phyloP scores from a whole-genome alignment of 2,797 vertebrate species.

The Ciconia nigra region DNA sequence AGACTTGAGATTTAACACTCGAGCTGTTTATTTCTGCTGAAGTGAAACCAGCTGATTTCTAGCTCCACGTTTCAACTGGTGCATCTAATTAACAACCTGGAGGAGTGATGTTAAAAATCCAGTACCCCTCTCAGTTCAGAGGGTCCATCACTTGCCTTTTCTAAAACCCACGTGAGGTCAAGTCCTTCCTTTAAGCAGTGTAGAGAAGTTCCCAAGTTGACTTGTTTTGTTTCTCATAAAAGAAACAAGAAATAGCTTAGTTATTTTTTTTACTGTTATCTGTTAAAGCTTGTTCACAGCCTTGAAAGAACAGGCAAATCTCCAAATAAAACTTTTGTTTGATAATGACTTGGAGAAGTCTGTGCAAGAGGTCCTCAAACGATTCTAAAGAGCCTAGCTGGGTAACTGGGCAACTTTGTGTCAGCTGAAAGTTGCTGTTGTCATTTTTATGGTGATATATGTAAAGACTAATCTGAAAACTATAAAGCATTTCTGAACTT shows the following conservation, averaged over 20 bases:
- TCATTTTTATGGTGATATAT: neutral
- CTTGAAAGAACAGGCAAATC: neutral
- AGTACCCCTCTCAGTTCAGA: neutral
- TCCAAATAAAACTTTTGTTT: neutral
- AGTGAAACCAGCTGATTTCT: neutral
- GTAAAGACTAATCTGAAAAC: neutral
- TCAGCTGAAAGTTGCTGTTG: neutral
- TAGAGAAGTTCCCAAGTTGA: neutral
- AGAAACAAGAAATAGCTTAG: neutral
- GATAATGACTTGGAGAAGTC: neutral
- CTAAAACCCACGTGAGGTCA: neutral
- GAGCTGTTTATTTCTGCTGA: conserved; percentile 13
- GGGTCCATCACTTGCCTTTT: neutral
- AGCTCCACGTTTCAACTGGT: neutral
- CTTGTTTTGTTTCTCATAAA: neutral
- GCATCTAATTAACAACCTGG: neutral
- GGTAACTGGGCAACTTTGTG: neutral
- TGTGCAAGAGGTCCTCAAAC: neutral
- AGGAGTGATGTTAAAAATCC: neutral
- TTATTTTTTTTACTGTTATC: neutral
- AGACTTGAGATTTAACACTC: neutral
- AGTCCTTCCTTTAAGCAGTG: neutral
- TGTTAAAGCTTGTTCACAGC: neutral
- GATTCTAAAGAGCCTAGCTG: neutral
- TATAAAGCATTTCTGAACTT: neutral